A percentile compares a stretch with the other conserved stretches of the same genome.
Conservation (phyloP, 2,797 vertebrate genomes). For the Rhinophrynus dorsalis region DNA sequence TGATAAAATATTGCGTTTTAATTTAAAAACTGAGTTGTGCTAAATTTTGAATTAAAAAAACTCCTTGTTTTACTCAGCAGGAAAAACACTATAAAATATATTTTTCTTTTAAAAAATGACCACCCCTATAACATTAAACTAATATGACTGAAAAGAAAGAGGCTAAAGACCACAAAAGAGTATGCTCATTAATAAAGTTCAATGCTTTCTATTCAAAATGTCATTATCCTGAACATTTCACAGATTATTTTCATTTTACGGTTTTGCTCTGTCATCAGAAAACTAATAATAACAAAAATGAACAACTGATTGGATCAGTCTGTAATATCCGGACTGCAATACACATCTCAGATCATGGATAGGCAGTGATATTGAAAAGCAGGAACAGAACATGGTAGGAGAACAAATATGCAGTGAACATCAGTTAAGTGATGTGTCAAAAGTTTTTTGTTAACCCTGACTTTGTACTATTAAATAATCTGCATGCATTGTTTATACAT, state of each 20-base stretch:
- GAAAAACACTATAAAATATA: too few relatives aligned
- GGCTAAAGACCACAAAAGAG: not conserved
- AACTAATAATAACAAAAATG: conserved; percentile 60
- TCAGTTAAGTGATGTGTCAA: conserved; percentile 25
- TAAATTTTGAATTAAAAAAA: too few relatives aligned
- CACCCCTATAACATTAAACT: too few relatives aligned
- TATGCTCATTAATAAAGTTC: conserved; percentile 52
- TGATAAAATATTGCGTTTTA: too few relatives aligned
- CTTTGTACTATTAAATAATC: too few relatives aligned
- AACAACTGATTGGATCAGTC: conserved; percentile 55
- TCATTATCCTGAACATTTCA: conserved; percentile 24
- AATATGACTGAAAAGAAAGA: not conserved
- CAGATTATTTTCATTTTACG: conserved; percentile 46
- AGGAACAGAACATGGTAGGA: conserved; percentile 33
- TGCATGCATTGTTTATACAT: too few relatives aligned
- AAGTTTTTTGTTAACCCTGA: conserved; percentile 20
- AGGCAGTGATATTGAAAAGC: conserved; percentile 56
- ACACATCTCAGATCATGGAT: conserved; percentile 45
- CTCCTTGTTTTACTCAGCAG: too few relatives aligned
- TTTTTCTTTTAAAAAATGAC: too few relatives aligned
- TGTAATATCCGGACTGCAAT: conserved; percentile 47
- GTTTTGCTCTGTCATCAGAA: conserved; percentile 51
- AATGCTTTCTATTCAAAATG: conserved; percentile 29
- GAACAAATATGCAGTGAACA: conserved; percentile 39
- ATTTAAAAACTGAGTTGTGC: too few relatives aligned